Percentiles rank a stretch among this genome's conserved stretches.
Conservation (phyloP, 1,140 invertebrate species). For the Acromyrmex heyeri region DNA sequence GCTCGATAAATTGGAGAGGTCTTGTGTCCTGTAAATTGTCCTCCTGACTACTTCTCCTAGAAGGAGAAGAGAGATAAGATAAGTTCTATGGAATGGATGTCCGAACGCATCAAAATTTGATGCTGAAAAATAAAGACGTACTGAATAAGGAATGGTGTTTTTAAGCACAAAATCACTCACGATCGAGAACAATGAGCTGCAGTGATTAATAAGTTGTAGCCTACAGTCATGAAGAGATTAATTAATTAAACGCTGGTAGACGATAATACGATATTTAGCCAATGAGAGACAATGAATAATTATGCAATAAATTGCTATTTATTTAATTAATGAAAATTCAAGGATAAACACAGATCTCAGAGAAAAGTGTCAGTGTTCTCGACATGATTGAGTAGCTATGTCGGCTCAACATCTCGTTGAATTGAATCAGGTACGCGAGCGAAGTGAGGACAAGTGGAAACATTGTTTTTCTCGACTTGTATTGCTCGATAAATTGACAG, state of each 20-base stretch:
- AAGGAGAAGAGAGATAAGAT: background rate
- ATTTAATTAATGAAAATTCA: slow-evolving; percentile 33
- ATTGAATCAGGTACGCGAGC: slow-evolving; percentile 24
- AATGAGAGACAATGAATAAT: slow-evolving; percentile 27
- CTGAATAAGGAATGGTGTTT: background rate
- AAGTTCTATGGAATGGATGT: background rate
- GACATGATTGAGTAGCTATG: no score
- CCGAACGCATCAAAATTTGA: background rate
- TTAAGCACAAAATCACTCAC: background rate
- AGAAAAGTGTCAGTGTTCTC: slow-evolving; percentile 5
- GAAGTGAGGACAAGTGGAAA: slow-evolving; percentile 6
- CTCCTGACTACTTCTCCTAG: background rate
- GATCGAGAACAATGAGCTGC: slow-evolving; percentile 13
- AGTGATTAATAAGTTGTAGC: slow-evolving; percentile 36
- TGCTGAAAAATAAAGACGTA: background rate
- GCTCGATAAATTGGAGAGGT: slow-evolving; percentile 11
- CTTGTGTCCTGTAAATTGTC: slow-evolving; percentile 16
- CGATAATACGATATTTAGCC: slow-evolving; percentile 30
- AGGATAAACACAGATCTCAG: no score
- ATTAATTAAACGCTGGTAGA: slow-evolving; percentile 21
- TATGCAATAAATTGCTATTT: slow-evolving; percentile 38
- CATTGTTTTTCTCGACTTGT: background rate
- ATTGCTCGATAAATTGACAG: slow-evolving; percentile 57
- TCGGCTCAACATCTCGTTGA: background rate
- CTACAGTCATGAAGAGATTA: slow-evolving; percentile 23